Percentiles rank a stretch among this genome's conserved stretches.
Conservation (phyloP, 2,797 vertebrate genomes). For the Rhinella marina region DNA sequence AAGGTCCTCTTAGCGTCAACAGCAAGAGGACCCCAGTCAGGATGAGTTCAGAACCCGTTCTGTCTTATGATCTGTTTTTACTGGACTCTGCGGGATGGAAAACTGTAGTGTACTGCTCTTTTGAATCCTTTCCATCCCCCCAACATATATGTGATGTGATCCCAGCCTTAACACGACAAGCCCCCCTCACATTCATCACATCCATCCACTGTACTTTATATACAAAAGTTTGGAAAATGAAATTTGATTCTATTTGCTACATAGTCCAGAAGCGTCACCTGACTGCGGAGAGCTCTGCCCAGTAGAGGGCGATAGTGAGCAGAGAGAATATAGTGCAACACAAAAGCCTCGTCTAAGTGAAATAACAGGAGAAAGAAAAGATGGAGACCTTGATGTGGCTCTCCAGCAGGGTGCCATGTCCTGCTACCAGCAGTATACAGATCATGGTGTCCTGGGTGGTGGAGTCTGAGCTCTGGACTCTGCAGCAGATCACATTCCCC, state of each 20-base stretch:
- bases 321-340: neutral
- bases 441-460: constrained; percentile 71
- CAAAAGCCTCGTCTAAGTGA: too few species aligned
- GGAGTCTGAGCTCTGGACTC: neutral
- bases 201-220: neutral
- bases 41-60: too few species aligned
- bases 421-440: constrained; percentile 81
- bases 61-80: too few species aligned
- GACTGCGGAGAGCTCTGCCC: neutral
- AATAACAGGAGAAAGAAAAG: neutral
- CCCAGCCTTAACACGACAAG: too few species aligned
- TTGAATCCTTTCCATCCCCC: too few species aligned
- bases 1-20: neutral
- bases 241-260: neutral
- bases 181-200: too few species aligned
- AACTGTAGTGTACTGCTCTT: too few species aligned
- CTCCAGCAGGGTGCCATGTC: constrained; percentile 79
- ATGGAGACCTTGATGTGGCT: constrained; percentile 77
- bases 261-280: neutral
- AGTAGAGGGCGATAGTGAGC: neutral
- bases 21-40: too few species aligned
- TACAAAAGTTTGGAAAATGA: neutral
- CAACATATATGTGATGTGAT: too few species aligned
- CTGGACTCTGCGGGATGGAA: too few species aligned
- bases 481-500: neutral